A percentile compares a stretch with the other conserved stretches of the same genome.
phyloP scores from a whole-genome alignment of 2,113 vertebrate species.

The Apteryx mantelli region DNA sequence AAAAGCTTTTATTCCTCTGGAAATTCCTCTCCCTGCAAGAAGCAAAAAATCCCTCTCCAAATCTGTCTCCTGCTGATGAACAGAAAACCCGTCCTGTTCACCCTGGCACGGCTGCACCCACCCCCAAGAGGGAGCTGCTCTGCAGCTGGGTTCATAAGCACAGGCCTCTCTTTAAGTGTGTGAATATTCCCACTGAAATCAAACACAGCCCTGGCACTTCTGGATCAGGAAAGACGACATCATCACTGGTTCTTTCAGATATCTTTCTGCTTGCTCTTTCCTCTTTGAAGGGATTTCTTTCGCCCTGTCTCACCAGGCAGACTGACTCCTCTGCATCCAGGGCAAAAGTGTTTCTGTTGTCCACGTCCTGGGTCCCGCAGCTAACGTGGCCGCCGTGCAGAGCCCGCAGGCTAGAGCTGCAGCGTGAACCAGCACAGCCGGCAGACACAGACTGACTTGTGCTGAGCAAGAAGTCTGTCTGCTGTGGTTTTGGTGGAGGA shows the following conservation, averaged over 20 bases:
- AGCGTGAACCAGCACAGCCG: background rate
- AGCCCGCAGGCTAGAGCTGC: background rate
- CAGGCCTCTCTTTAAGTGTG: background rate
- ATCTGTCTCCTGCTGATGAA: background rate
- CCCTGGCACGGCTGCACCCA: accelerated
- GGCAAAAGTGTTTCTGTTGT: too few relatives aligned
- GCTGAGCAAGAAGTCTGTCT: background rate
- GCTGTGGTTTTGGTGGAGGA: background rate
- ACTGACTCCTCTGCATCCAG: too few relatives aligned
- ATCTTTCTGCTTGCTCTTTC: background rate
- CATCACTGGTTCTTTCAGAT: background rate
- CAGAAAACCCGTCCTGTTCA: background rate
- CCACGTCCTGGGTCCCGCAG: too few relatives aligned
- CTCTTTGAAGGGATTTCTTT: background rate
- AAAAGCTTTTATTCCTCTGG: background rate
- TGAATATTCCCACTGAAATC: background rate
- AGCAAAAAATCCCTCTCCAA: background rate
- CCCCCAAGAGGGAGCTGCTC: background rate
- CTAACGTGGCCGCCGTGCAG: too few relatives aligned
- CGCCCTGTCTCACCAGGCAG: too few relatives aligned
- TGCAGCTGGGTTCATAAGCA: background rate
- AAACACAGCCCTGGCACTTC: background rate
- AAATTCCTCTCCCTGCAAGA: background rate
- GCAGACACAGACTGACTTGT: background rate
- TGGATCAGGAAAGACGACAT: background rate